phyloP scores from a whole-genome alignment of 2,113 vertebrate genomes.

The Nothocercus julius region DNA sequence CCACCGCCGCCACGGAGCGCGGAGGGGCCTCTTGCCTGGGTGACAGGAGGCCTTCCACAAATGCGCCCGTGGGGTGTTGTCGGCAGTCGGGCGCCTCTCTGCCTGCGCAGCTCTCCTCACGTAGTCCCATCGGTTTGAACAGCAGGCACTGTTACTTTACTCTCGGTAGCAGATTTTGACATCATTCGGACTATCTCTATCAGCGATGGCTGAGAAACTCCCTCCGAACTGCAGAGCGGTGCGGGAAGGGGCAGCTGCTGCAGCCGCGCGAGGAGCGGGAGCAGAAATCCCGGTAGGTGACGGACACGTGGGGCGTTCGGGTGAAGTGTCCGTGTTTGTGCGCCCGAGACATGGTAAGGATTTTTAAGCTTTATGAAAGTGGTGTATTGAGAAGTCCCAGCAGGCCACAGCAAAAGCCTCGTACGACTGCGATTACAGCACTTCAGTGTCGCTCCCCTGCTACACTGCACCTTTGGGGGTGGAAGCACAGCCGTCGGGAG shows the following conservation, averaged over 20 bases:
- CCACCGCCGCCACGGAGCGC: not conserved
- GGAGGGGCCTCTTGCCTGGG: not conserved
- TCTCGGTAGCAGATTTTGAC: not conserved
- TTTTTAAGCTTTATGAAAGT: not conserved
- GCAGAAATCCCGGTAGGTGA: not conserved
- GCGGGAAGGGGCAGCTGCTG: not conserved
- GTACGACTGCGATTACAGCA: not conserved
- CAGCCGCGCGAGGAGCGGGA: not conserved
- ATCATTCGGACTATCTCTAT: not conserved
- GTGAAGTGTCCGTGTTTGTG: no score
- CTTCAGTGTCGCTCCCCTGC: not conserved
- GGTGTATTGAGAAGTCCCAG: not conserved
- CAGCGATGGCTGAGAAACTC: not conserved
- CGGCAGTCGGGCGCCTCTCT: rapidly evolving
- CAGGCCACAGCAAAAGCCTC: not conserved
- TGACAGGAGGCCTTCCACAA: not conserved
- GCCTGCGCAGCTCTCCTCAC: not conserved
- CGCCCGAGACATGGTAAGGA: not conserved
- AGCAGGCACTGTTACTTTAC: rapidly evolving
- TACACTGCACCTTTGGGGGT: not conserved
- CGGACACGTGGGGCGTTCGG: no score
- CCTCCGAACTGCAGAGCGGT: not conserved
- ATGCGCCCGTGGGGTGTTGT: not conserved
- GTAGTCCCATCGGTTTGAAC: not conserved
- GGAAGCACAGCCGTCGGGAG: not conserved